Percentiles rank a stretch among this genome's conserved stretches.
Evolutionary conservation across 2,797 vertebrate genomes (phyloP).

Genomic region (Sternotherus odoratus): DNA sequence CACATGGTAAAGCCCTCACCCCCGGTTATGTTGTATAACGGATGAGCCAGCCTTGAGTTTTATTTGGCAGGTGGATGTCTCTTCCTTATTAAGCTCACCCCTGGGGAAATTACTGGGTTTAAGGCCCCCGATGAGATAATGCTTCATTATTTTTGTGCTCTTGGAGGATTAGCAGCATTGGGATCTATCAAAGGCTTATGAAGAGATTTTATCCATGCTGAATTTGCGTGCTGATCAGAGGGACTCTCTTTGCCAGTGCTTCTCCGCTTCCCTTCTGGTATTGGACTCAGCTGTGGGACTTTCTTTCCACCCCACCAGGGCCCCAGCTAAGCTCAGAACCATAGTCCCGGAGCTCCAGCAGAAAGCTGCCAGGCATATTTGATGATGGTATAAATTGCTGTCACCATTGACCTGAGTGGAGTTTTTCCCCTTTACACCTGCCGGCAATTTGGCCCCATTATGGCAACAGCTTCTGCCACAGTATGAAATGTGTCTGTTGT

Average conservation of each 20-base stretch:
- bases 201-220: constrained; percentile 39
- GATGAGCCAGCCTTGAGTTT: constrained; percentile 37
- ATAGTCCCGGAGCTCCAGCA: not conserved
- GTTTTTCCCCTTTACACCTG: not conserved
- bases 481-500: not conserved
- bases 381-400: not conserved
- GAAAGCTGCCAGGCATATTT: not conserved
- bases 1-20: not conserved
- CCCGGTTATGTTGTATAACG: not conserved
- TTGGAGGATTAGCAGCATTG: constrained; percentile 68
- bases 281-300: not conserved
- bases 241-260: fast-evolving
- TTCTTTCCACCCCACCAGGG: not conserved
- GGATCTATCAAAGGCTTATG: constrained; percentile 61
- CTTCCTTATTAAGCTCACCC: constrained; percentile 50
- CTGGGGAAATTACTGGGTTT: constrained; percentile 43
- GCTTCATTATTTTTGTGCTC: constrained; percentile 60
- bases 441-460: too few relatives aligned
- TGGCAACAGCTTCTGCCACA: not conserved
- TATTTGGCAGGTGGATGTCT: constrained; percentile 49
- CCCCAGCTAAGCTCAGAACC: not conserved
- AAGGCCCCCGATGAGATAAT: constrained; percentile 61
- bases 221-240: not conserved
- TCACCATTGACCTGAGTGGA: not conserved
- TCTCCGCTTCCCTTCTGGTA: not conserved